Percentiles rank a stretch among this genome's conserved stretches.
phyloP scores from a whole-genome alignment of 2,113 vertebrate species.

The Suncus etruscus region DNA sequence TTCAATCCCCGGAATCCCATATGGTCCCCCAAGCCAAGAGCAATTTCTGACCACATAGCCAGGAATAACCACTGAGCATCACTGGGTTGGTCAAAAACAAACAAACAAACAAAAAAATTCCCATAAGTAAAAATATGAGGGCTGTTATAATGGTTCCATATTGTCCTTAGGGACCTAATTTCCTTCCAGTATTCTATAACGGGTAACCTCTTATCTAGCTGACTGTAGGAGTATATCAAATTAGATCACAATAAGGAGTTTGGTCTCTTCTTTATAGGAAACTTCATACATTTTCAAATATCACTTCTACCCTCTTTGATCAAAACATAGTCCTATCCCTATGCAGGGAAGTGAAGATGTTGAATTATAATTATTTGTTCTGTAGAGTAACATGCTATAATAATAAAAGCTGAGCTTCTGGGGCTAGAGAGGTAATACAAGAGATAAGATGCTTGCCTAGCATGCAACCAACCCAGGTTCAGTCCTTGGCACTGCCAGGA shows the following conservation, averaged over 20 bases:
- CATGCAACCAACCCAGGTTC: no score
- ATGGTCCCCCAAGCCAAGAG: no score
- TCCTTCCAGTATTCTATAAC: not conserved
- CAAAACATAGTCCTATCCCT: not conserved
- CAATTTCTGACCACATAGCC: no score
- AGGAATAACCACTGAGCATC: no score
- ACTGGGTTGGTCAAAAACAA: no score
- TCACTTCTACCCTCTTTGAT: not conserved
- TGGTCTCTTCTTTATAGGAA: not conserved
- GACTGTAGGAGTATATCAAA: not conserved
- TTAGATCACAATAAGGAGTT: not conserved
- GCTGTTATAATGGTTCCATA: not conserved
- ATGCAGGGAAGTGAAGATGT: not conserved
- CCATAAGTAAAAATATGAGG: no score
- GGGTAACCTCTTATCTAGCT: not conserved
- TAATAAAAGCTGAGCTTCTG: not conserved
- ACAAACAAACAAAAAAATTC: no score
- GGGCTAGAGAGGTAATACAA: no score
- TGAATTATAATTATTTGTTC: not conserved
- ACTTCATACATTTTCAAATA: not conserved
- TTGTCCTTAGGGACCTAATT: not conserved
- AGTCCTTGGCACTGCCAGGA: no score
- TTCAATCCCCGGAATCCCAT: no score
- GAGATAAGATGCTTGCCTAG: no score
- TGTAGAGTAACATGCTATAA: not conserved